A percentile compares a stretch with the other conserved stretches of the same genome.
Conservation (phyloP, 1,140 invertebrate species). For the Drosophila athabasca region DNA sequence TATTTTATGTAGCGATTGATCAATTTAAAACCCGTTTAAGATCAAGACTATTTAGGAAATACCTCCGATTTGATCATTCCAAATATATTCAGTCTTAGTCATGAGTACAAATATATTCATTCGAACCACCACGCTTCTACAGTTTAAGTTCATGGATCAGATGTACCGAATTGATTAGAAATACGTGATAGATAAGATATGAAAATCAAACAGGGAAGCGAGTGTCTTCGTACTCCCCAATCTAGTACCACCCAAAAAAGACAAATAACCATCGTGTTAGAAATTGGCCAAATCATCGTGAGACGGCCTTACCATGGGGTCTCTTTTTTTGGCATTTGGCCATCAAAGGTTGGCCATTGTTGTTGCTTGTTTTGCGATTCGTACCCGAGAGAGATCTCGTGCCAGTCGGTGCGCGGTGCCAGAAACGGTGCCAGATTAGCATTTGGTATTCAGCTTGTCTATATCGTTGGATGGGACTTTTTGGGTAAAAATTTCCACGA, state of each 20-base stretch:
- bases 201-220: constrained; percentile 25
- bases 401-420: constrained; percentile 58
- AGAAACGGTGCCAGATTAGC: constrained; percentile 53
- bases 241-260: neutral
- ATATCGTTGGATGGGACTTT: constrained; percentile 2
- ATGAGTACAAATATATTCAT: neutral
- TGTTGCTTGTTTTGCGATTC: constrained; percentile 22
- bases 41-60: constrained; percentile 1
- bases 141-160: neutral
- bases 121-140: too few relatives aligned
- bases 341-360: constrained; percentile 7
- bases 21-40: neutral
- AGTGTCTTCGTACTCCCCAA: constrained; percentile 6
- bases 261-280: constrained; percentile 9
- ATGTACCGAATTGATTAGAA: constrained; percentile 16
- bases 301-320: constrained; percentile 12
- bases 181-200: constrained; percentile 31
- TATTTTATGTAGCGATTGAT: too few relatives aligned
- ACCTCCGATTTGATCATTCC: neutral
- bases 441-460: constrained; percentile 27
- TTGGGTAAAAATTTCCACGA: constrained; percentile 65
- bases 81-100: constrained; percentile 16
- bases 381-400: constrained; percentile 53
- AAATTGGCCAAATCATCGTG: constrained; percentile 50
- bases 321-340: constrained; percentile 32